Conservation (phyloP, 2,797 vertebrate genomes). For the Octomys mimax region DNA sequence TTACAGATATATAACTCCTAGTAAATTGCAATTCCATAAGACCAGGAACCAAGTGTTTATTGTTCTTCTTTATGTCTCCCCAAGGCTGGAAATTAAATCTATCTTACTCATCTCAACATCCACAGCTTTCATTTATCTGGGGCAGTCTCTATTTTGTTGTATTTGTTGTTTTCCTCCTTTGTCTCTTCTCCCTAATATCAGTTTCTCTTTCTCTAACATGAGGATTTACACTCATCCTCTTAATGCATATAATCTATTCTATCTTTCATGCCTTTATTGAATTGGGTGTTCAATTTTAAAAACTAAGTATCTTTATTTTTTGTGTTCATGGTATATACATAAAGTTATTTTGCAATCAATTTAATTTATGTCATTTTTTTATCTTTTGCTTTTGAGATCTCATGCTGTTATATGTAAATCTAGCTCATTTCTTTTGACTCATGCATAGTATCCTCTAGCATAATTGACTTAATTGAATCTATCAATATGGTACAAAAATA, state of each 20-base stretch:
- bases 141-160: not conserved
- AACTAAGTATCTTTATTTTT: not conserved
- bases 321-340: not conserved
- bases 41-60: not conserved
- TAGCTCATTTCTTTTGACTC: constrained; percentile 61
- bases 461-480: constrained; percentile 58
- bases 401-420: constrained; percentile 39
- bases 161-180: not conserved
- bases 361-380: constrained; percentile 14
- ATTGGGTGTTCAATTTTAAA: not conserved
- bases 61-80: not conserved
- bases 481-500: constrained; percentile 58
- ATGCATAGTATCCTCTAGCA: not conserved
- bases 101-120: not conserved
- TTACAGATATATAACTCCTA: not conserved
- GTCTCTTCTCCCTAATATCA: not conserved
- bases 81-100: not conserved
- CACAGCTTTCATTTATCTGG: not conserved
- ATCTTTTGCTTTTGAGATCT: constrained; percentile 41
- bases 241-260: not conserved
- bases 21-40: not conserved
- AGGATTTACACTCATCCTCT: not conserved
- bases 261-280: not conserved
- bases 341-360: not conserved
- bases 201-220: not conserved